Base-by-base conservation (phyloP, 2,888 invertebrate species). In the Sphinx pinastri region DNA sequence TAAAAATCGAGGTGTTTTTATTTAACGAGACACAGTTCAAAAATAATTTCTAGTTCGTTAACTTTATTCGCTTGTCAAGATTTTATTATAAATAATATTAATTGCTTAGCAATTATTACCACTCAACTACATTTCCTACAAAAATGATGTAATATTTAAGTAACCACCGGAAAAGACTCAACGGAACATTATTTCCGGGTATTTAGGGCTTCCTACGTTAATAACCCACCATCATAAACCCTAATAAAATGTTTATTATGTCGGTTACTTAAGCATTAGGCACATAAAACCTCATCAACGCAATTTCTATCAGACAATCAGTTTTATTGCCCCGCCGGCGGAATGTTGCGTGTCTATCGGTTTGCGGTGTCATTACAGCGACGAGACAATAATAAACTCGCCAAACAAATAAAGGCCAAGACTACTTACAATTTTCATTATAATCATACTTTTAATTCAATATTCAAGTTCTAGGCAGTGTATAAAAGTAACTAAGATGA, bases 161-260 rank as follows among this genome's bases (percentile, higher is more conserved):
- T 63, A 7, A 63, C 58, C 25, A 54, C 16, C 16, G 54, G 54
- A n/a, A 54, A 16, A 13, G 14, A n/a, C n/a, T 8, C 54, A 54
- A 14, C 10, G n/a, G 16, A 54, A 54, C n/a, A n/a, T 47, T 45
- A 63, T 47, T 49, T 63, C 63, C 63, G 63, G n/a, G 49, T 47
- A 49, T 63, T 63, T 63, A 49, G 19, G 19, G 49, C 49, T 49
- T 63, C 47, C 63, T 63, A 19, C 8, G 19, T 13, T 63, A 49
- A 63, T 63, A 47, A 25, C 16, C 47, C 4, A 49, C 19, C 12
- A 49, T 11, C 49, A 49, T 63, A 49, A 63, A 63, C 49, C 19
- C 47, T 63, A 63, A 49, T 49, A 49, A 49, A 47, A 63, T 63
- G 63, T 19, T 63, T 63, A 63, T 63, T 63, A 49, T 63, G 47